Evolutionary conservation across 2,113 vertebrate species (phyloP), one percentile per base, ranked within the genome.

Genomic region (Cromileptes altivelis): DNA sequence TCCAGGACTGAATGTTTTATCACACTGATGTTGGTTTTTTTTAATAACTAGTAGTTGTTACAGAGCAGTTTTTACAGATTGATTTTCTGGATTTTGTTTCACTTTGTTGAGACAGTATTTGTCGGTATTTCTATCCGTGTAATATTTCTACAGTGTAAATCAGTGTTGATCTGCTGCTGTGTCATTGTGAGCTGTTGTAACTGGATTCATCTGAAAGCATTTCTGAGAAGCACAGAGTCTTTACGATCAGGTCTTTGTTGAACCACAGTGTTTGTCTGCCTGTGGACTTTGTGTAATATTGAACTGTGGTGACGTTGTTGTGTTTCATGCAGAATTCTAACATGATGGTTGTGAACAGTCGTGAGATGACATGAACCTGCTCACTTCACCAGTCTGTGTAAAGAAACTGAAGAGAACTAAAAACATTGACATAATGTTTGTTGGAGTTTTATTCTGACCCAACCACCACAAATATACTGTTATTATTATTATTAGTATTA

Each of bases 1-100:
- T 71, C 23, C 50, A 64, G 57, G 17, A 42, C 17, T 70, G 12
- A 71, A 64, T 56, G 15, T 81, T 58, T 58, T 67, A 47, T 64
- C n/a, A 27, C 5, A 2, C 53, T 61, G 52, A 49, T n/a, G 10
- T 53, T 23, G 9, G 47, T 3, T 56, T 50, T 27, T 57, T 80
- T 57, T 18, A 19, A 30, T 11, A 33, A 15, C 37, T 11, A 15
- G 27, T 11, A 25, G 27, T n/a, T n/a, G 50, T 75, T 45, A 13
- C 17, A 33, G 11, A 37, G 14, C 1, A 23, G 2, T 55, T 72
- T 72, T 53, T 19, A 11, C 30, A 55, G 5, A 53, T 63, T 11
- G 23, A 2, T 27, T 42, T 33, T 8, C n/a, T 55, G 45, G 6
- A 7, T 19, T 18, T 19, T 25, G 15, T 40, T 42, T 3, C 19